Evolutionary conservation across 2,113 vertebrate species (phyloP).

Genomic region (Mesocricetus auratus): DNA sequence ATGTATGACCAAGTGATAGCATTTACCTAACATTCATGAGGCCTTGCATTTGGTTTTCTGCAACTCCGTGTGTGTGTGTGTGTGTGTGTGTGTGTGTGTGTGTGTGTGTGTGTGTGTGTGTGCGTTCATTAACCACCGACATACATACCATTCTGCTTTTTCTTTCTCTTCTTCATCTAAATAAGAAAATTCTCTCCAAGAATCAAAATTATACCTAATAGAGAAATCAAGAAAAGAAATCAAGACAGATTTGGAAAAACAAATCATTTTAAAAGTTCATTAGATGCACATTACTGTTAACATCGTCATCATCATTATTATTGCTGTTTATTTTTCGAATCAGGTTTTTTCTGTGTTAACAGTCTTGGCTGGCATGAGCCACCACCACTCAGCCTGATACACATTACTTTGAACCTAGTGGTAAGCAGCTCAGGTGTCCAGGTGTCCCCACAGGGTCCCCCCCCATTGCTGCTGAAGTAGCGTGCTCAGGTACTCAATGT

Average conservation of each 20-base stretch:
- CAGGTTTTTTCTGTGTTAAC: too few species aligned
- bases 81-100: constrained; percentile 31
- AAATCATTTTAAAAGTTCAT: constrained; percentile 36
- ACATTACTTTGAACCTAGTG: not conserved
- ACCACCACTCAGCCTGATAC: too few species aligned
- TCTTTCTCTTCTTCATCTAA: constrained; percentile 99
- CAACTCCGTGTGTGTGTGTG: not conserved
- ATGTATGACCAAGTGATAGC: not conserved
- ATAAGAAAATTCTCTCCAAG: constrained; percentile 99
- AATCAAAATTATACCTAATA: constrained; percentile 98
- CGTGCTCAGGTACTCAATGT: not conserved
- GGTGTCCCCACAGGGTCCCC: too few species aligned
- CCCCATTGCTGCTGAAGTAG: not conserved
- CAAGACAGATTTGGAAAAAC: constrained; percentile 23
- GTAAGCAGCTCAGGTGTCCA: not conserved
- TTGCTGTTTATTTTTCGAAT: too few species aligned
- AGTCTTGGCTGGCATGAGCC: too few species aligned
- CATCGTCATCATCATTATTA: too few species aligned
- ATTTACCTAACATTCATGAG: not conserved
- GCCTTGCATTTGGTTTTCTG: not conserved
- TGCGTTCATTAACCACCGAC: constrained; percentile 63
- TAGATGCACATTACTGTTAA: not conserved
- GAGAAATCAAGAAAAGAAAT: constrained; percentile 32
- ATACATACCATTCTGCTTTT: constrained; percentile 98
- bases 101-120: not conserved